Percentiles rank a stretch among this genome's conserved stretches.
Evolutionary conservation across 2,797 vertebrate species (phyloP).

Genomic region (Eidolon dupreanum): DNA sequence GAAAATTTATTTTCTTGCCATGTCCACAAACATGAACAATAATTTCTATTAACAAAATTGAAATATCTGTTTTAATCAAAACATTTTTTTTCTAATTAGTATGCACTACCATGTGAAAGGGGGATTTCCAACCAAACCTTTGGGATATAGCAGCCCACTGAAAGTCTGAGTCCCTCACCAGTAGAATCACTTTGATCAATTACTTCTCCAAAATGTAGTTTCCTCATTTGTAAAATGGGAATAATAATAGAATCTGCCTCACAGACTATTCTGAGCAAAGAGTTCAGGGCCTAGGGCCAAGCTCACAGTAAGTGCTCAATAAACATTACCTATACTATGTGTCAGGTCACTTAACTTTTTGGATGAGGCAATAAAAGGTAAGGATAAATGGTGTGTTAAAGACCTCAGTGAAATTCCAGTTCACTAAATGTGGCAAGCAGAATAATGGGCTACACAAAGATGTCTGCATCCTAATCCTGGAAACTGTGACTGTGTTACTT

Average conservation of each 20-base stretch:
- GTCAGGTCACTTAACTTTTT: not conserved
- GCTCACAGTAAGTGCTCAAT: not conserved
- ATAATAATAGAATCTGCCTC: not conserved
- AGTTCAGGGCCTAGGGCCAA: not conserved
- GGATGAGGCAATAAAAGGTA: constrained; percentile 22
- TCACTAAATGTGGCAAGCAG: not conserved
- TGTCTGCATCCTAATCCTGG: not conserved
- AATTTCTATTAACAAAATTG: constrained; percentile 2
- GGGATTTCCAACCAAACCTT: not conserved
- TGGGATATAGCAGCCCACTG: not conserved
- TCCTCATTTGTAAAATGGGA: constrained; percentile 3
- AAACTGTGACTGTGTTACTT: not conserved
- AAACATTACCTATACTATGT: not conserved
- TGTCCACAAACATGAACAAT: not conserved
- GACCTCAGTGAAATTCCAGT: constrained; percentile 6
- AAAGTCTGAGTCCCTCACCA: not conserved
- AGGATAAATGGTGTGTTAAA: constrained; percentile 47
- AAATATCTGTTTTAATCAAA: constrained; percentile 1
- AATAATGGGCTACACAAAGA: not conserved
- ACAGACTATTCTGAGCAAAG: constrained; percentile 24
- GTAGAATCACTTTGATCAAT: constrained; percentile 24
- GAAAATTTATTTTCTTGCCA: constrained; percentile 6
- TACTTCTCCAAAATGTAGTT: not conserved
- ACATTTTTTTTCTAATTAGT: constrained; percentile 20
- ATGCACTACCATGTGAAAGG: not conserved